phyloP scores from a whole-genome alignment of 2,113 vertebrate genomes.

The Cochlearius cochlearius region DNA sequence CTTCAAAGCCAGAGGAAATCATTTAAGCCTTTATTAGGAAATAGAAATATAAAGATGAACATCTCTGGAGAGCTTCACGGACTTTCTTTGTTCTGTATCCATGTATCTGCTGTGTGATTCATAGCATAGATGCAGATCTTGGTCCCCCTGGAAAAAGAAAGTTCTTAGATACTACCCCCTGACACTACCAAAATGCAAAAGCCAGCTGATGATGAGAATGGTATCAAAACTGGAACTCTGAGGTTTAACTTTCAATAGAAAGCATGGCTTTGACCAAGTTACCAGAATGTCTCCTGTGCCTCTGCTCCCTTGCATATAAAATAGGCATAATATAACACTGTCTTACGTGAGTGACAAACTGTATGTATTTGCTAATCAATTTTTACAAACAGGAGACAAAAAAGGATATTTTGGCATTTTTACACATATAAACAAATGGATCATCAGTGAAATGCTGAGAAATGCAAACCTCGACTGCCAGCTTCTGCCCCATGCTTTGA shows the following conservation, averaged over 20 bases:
- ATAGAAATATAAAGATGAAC: background rate
- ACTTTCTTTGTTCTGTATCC: background rate
- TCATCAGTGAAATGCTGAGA: background rate
- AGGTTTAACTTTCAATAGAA: background rate
- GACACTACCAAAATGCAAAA: background rate
- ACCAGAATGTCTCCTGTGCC: background rate
- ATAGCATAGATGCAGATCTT: constrained; percentile 2
- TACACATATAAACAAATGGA: background rate
- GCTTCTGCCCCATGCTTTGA: background rate
- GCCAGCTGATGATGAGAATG: background rate
- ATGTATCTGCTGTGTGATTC: constrained; percentile 11
- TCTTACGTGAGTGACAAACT: background rate
- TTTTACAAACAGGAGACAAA: background rate
- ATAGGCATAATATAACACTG: background rate
- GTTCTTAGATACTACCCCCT: background rate
- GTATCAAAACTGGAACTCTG: background rate
- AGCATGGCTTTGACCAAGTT: background rate
- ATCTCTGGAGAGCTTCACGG: background rate
- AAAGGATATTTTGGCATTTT: background rate
- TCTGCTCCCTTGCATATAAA: background rate
- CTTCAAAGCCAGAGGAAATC: background rate
- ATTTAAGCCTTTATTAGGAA: constrained; percentile 4
- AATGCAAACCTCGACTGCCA: fast-evolving
- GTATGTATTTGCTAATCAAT: fast-evolving
- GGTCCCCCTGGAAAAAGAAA: background rate